Evolutionary conservation across 2,888 invertebrate species (phyloP).

Genomic region (Euplexia lucipara): DNA sequence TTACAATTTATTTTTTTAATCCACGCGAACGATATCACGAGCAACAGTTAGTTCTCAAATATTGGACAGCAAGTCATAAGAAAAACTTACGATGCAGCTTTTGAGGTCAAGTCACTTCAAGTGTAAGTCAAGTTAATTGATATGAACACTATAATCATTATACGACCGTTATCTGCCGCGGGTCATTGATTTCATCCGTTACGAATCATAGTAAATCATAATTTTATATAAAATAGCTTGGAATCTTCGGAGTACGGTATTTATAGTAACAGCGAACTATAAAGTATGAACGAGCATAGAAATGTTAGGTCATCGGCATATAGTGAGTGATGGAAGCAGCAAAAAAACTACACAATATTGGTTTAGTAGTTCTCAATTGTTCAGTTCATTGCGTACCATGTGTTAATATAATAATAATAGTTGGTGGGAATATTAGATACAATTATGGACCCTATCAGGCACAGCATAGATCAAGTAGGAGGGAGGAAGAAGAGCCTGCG

Average conservation of each 20-base stretch:
- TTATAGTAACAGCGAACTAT: constrained; percentile 38
- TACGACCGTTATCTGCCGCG: constrained; percentile 57
- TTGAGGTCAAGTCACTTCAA: constrained; percentile 38
- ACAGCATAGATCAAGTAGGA: too few species aligned
- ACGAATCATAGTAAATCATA: constrained; percentile 30
- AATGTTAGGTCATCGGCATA: constrained; percentile 46
- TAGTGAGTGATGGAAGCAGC: constrained; percentile 6
- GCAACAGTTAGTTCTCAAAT: background rate
- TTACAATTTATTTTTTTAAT: too few species aligned
- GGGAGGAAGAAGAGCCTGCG: too few species aligned
- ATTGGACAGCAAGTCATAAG: background rate
- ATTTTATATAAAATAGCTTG: constrained; percentile 32
- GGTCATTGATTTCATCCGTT: constrained; percentile 59
- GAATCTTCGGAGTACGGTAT: constrained; percentile 25
- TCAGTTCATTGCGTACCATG: too few species aligned
- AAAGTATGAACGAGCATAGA: constrained; percentile 21
- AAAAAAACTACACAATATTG: constrained; percentile 35
- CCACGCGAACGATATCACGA: too few species aligned
- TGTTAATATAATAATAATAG: too few species aligned
- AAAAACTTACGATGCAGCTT: constrained; percentile 26
- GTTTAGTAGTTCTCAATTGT: too few species aligned
- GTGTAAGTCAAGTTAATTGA: constrained; percentile 54
- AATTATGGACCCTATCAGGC: too few species aligned
- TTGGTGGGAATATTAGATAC: too few species aligned
- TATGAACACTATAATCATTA: constrained; percentile 57